Evolutionary conservation across 2,113 vertebrate species (phyloP).

Genomic region (Scytalopus superciliaris): DNA sequence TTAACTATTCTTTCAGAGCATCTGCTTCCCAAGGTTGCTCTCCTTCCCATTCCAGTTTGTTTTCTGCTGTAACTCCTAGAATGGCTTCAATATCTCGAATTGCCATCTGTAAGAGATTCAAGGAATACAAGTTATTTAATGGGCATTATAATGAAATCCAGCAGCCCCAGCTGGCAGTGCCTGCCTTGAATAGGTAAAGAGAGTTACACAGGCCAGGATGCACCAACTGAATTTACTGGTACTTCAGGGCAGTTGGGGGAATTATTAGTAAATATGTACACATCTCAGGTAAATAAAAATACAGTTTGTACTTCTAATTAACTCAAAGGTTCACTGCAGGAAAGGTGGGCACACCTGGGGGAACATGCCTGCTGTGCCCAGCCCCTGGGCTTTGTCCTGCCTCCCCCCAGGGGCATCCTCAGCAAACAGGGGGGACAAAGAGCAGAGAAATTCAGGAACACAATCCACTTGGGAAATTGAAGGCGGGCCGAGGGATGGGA

Average conservation of each 20-base stretch:
- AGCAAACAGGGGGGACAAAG: neutral
- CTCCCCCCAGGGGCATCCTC: neutral
- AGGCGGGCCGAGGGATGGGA: neutral
- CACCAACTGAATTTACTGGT: neutral
- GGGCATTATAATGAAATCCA: constrained; percentile 6
- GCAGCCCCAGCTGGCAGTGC: constrained; percentile 21
- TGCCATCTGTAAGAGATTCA: constrained; percentile 72
- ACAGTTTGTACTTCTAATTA: constrained; percentile 9
- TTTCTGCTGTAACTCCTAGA: constrained; percentile 79
- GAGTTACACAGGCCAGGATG: neutral
- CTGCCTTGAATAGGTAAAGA: neutral
- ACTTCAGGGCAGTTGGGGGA: neutral
- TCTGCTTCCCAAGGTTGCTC: constrained; percentile 36
- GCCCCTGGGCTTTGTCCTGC: neutral
- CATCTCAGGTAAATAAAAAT: neutral
- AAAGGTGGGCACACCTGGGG: neutral
- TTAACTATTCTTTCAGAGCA: constrained; percentile 25
- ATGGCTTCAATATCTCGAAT: constrained; percentile 79
- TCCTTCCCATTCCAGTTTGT: constrained; percentile 74
- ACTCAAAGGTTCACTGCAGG: too few species aligned
- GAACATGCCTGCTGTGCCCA: neutral
- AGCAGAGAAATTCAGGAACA: neutral
- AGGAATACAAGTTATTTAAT: constrained; percentile 40
- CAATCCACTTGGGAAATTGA: neutral
- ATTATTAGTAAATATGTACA: neutral